Evolutionary conservation across 2,888 invertebrate species (phyloP), one percentile per base, ranked within the genome.

Genomic region (Scaeva pyrastri): DNA sequence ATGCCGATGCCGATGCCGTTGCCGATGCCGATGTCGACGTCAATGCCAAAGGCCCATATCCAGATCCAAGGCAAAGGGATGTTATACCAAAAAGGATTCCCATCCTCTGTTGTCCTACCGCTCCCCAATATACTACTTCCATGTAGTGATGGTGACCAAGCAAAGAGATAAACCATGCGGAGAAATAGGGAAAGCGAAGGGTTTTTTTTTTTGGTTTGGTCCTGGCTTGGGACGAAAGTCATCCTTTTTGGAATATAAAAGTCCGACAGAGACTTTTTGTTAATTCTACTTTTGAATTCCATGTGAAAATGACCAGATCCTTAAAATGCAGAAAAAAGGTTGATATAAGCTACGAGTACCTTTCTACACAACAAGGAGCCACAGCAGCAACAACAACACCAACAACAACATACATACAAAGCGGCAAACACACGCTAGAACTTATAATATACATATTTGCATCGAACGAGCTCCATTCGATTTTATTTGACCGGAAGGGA

Each of bases 401-500:
- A 31, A 31, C 31, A 31, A 31, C 1, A 5, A 31, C 31, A 31
- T 31, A 2, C n/a, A n/a, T n/a, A n/a, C n/a, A 31, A 7, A 58
- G 66, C 48, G 66, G 50, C 41, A 68, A 45, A 60, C 58, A 39
- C 23, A 55, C 19, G n/a, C 39, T 83, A 72, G 68, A 68, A 72
- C 62, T 77, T 77, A 77, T 86, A 80, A 68, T 70, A 68, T n/a
- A n/a, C n/a, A n/a, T 77, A 70, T 73, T 85, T 81, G 45, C 76
- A 81, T 72, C 74, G 74, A 74, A 41, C 26, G 52, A 52, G 36
- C 21, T 52, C 50, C 66, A 80, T 72, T 80, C 75, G 75, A 75
- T 75, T 84, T 80, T 77, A 76, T 85, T 71, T 82, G 78, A 86
- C 82, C 82, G 82, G 77, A 82, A 82, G 77, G 64, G 50, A 71